Evolutionary conservation across 2,797 vertebrate genomes (phyloP).

Genomic region (Gila robusta): DNA sequence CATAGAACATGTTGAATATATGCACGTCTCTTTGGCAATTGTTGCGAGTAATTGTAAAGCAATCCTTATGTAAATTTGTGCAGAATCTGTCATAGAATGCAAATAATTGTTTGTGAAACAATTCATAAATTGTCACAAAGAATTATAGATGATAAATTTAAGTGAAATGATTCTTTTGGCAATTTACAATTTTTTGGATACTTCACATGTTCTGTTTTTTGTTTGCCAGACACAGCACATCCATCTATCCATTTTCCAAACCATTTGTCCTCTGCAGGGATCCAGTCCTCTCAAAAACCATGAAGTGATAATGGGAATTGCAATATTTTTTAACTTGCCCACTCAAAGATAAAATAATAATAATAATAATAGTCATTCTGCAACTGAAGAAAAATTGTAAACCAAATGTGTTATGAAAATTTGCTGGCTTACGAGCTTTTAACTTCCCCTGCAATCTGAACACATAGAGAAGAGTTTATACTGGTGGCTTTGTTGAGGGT

Average conservation of each 20-base stretch:
- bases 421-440: slow-evolving; percentile 56
- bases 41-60: not conserved
- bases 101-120: not conserved
- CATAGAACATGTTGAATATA: not conserved
- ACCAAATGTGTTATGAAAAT: slow-evolving; percentile 55
- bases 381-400: slow-evolving; percentile 29
- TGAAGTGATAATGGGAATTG: not conserved
- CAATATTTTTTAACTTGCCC: not conserved
- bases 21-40: not conserved
- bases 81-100: not conserved
- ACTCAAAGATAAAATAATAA: not conserved
- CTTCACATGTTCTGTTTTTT: not conserved
- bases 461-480: not conserved
- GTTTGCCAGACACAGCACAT: not conserved
- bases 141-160: too few species aligned
- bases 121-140: too few species aligned
- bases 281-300: slow-evolving; percentile 38
- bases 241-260: not conserved
- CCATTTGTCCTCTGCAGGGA: not conserved
- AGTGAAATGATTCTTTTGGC: too few species aligned
- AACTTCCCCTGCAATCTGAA: slow-evolving; percentile 49
- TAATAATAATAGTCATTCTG: not conserved
- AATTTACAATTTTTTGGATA: too few species aligned
- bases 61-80: not conserved
- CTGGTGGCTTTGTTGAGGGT: slow-evolving; percentile 53